Base-by-base conservation (phyloP, 2,888 invertebrate species). In the Zhuqinia jingwanae region DNA sequence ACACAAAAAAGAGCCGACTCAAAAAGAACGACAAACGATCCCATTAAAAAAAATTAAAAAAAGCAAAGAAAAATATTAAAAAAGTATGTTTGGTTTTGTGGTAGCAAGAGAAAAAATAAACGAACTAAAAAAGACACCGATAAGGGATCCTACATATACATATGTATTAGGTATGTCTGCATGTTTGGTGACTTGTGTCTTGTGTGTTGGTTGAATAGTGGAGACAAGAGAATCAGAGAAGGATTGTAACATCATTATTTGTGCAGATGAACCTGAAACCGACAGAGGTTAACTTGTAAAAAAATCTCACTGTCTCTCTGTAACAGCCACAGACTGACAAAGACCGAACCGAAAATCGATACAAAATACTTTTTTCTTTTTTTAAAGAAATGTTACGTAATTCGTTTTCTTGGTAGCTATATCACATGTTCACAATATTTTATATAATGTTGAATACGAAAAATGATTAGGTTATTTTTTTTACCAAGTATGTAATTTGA, bases 11-110 rank as follows among this genome's bases (percentile, higher is more conserved):
- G 68, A 81, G 65, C 45, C 79, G 45, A 63, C 8, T 13, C 45
- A 45, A 78, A 79, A 56, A 79, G 42, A 27, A 68, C 13, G 70
- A 81, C 80, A 81, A 81, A 81, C 80, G 70, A 81, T 70, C 80
- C 70, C 47, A 68, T 81, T 81, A 81, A 81, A 81, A 80, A 25
- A n/a, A 17, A 20, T 56, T n/a, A 56, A 20, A 56, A 10, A n/a
- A n/a, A n/a, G n/a, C n/a, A n/a, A n/a, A n/a, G n/a, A n/a, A n/a
- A n/a, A n/a, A n/a, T n/a, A n/a, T n/a, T n/a, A n/a, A n/a, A n/a
- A n/a, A n/a, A n/a, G n/a, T n/a, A n/a, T n/a, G n/a, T n/a, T n/a
- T n/a, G n/a, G n/a, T n/a, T n/a, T n/a, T n/a, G n/a, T n/a, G n/a
- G n/a, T n/a, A n/a, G n/a, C n/a, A n/a, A n/a, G n/a, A n/a, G n/a